Evolutionary conservation across 2,113 vertebrate genomes (phyloP).

Genomic region (Narcine bancroftii): DNA sequence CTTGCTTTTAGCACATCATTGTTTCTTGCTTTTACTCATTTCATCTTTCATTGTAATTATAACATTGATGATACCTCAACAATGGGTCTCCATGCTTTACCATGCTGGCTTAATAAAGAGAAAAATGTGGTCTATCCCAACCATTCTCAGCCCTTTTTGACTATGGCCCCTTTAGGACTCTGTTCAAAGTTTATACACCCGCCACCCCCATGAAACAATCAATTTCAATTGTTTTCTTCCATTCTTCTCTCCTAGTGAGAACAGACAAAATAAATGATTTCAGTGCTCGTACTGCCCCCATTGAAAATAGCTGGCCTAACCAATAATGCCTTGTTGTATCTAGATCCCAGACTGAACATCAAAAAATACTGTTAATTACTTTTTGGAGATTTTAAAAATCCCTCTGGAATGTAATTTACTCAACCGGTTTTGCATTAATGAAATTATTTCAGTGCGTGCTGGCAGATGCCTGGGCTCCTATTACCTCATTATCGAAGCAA

Average conservation of each 20-base stretch:
- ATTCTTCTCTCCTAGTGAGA: no score
- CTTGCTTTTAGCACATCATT: not conserved
- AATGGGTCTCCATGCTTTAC: not conserved
- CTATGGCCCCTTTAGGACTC: no score
- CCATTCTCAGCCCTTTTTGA: no score
- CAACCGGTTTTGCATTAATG: not conserved
- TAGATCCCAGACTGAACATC: not conserved
- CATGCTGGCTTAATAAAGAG: not conserved
- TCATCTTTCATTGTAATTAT: not conserved
- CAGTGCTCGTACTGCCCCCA: no score
- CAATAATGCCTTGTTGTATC: not conserved
- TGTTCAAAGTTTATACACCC: no score
- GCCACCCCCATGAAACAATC: no score
- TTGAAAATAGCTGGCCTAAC: no score
- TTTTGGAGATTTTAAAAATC: not conserved
- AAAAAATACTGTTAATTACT: not conserved
- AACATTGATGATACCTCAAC: not conserved
- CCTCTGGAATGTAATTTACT: not conserved
- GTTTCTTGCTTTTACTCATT: not conserved
- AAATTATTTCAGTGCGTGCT: not conserved
- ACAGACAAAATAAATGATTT: no score
- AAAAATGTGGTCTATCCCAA: not conserved
- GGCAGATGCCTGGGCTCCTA: no score
- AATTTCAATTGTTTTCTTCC: no score
- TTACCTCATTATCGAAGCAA: not conserved